Evolutionary conservation across 1,140 invertebrate species (phyloP).

Genomic region (Luehdorfia chinensis): DNA sequence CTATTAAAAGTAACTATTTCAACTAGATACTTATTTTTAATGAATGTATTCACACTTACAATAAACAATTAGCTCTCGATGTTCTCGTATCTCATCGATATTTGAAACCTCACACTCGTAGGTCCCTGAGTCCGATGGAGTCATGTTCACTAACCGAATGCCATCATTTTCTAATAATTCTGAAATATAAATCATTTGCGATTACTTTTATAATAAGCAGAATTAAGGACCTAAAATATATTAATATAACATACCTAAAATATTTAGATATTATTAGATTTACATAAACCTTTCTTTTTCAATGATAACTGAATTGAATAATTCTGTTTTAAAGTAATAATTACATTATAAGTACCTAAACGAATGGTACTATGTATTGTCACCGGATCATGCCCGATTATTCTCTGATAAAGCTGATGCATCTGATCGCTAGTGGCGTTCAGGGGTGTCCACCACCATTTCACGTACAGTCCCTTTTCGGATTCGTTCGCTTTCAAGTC

Average conservation of each 20-base stretch:
- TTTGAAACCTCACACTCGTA: slow-evolving; percentile 59
- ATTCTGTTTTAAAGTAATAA: no score
- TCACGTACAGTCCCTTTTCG: slow-evolving; percentile 38
- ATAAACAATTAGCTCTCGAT: slow-evolving; percentile 41
- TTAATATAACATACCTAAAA: no score
- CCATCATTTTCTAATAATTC: slow-evolving; percentile 41
- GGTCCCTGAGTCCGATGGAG: slow-evolving; percentile 40
- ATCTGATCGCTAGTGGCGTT: slow-evolving; percentile 29
- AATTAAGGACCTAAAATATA: no score
- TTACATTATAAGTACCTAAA: slow-evolving; percentile 12
- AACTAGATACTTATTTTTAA: no score
- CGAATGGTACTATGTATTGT: slow-evolving; percentile 29
- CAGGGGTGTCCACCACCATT: slow-evolving; percentile 58
- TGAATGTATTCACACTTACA: slow-evolving; percentile 45
- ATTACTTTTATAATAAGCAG: no score
- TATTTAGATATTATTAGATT: no score
- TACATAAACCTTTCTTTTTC: no score
- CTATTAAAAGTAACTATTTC: no score
- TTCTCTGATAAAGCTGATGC: slow-evolving; percentile 50
- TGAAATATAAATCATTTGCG: no score
- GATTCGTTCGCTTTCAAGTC: slow-evolving; percentile 32
- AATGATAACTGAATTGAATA: no score
- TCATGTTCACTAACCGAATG: slow-evolving; percentile 39
- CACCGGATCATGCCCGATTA: slow-evolving; percentile 28
- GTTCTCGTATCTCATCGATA: slow-evolving; percentile 40